Percentiles rank a stretch among this genome's conserved stretches.
phyloP scores from a whole-genome alignment of 2,113 vertebrate species.

The Podiceps cristatus region DNA sequence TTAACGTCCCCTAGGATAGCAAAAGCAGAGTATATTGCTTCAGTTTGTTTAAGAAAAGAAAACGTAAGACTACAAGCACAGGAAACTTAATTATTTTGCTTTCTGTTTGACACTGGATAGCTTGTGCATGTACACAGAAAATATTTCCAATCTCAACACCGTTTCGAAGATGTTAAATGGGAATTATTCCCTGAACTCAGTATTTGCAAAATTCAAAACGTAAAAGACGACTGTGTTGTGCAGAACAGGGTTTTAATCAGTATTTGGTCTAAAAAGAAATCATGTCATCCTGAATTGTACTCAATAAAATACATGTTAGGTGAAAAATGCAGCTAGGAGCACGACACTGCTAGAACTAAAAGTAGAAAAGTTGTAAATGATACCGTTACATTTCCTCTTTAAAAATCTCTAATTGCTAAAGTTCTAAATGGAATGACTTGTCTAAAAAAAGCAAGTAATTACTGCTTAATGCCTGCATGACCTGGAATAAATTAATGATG shows the following conservation, averaged over 20 bases:
- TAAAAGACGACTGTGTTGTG: neutral
- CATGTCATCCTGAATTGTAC: neutral
- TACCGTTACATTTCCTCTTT: slow-evolving; percentile 17
- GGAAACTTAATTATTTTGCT: neutral
- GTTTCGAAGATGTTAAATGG: neutral
- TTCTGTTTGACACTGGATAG: neutral
- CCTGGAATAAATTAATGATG: slow-evolving; percentile 8
- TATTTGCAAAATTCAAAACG: neutral
- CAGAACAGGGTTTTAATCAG: neutral
- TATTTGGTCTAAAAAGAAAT: neutral
- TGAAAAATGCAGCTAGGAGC: neutral
- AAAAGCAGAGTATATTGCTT: neutral
- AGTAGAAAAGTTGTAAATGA: neutral
- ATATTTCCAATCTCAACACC: neutral
- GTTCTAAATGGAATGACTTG: neutral
- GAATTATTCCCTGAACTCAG: neutral
- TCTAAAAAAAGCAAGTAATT: slow-evolving; percentile 51
- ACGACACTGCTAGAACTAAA: neutral
- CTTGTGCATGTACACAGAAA: neutral
- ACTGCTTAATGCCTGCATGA: neutral
- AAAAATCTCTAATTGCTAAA: neutral
- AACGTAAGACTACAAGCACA: neutral
- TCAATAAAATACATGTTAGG: neutral
- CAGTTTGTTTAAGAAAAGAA: neutral
- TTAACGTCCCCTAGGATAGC: neutral